Conservation (phyloP, 1,140 invertebrate species). For the Notospermus geniculatus region DNA sequence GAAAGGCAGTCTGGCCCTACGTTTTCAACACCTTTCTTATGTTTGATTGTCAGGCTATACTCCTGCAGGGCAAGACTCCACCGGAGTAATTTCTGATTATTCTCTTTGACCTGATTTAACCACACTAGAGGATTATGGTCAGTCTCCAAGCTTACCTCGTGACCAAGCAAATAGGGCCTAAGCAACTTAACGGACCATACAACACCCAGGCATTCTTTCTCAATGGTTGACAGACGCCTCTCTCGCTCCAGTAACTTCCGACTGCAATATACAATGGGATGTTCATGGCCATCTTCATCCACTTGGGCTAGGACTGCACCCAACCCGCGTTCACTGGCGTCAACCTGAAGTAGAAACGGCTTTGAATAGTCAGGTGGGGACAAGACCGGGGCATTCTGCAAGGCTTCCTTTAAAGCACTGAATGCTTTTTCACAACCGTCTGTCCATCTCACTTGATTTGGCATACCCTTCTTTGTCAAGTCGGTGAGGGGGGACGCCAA, state of each 20-base stretch:
- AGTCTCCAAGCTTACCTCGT: background rate
- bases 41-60: background rate
- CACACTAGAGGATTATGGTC: background rate
- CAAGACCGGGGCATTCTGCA: background rate
- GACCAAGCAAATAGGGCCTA: background rate
- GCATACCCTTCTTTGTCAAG: constrained; percentile 4
- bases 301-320: background rate
- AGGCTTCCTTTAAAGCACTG: background rate
- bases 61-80: background rate
- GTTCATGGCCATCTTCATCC: background rate
- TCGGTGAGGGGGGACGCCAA: background rate
- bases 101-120: background rate
- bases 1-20: background rate
- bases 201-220: background rate
- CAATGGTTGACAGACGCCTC: background rate
- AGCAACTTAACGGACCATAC: background rate
- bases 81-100: background rate
- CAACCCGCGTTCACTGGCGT: no score
- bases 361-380: background rate
- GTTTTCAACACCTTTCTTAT: background rate
- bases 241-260: background rate
- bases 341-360: no score
- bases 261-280: background rate
- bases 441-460: background rate
- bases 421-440: background rate